A percentile compares a stretch with the other conserved stretches of the same genome.
Evolutionary conservation across 2,888 invertebrate genomes (phyloP).

Genomic region (Ligdia adustata): DNA sequence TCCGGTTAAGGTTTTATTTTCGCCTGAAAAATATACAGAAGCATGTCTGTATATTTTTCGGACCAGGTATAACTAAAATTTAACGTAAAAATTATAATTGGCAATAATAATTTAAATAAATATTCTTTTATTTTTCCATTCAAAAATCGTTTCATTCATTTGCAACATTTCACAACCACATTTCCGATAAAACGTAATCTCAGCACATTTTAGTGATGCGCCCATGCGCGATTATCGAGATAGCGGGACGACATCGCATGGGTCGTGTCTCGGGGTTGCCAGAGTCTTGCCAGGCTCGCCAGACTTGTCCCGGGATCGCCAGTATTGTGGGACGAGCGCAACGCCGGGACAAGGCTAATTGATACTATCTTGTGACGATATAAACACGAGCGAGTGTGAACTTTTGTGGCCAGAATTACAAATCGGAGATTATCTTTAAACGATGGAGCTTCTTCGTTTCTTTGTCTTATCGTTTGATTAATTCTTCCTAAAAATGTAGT

Average conservation of each 20-base stretch:
- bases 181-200: slow-evolving; percentile 5
- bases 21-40: too few species aligned
- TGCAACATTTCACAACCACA: too few species aligned
- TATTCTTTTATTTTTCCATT: not conserved
- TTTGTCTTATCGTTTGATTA: too few species aligned
- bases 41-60: too few species aligned
- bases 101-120: too few species aligned
- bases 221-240: slow-evolving; percentile 55
- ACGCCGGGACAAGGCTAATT: slow-evolving; percentile 63
- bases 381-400: slow-evolving; percentile 20
- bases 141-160: too few species aligned
- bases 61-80: too few species aligned
- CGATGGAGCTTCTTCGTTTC: too few species aligned
- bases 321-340: slow-evolving; percentile 51
- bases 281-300: slow-evolving; percentile 40
- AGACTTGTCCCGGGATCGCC: slow-evolving; percentile 48
- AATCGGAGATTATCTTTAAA: too few species aligned
- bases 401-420: slow-evolving; percentile 4
- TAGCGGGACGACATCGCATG: slow-evolving; percentile 58
- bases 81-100: too few species aligned
- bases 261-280: slow-evolving; percentile 28
- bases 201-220: slow-evolving; percentile 38
- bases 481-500: too few species aligned
- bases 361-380: slow-evolving; percentile 62
- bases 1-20: too few species aligned